Evolutionary conservation across 2,797 vertebrate genomes (phyloP).

Genomic region (Eulemur mongoz): DNA sequence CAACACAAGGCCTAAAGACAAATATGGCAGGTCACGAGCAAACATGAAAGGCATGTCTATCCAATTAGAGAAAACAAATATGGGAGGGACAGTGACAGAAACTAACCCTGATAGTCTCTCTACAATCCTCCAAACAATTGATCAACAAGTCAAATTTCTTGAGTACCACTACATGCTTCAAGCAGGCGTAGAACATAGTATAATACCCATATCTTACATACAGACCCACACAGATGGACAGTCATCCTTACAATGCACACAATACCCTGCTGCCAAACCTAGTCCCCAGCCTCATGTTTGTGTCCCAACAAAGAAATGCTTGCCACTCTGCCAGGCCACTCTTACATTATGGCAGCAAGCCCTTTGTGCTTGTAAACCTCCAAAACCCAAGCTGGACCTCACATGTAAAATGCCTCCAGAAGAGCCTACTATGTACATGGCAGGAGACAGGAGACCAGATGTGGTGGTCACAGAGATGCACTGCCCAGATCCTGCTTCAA

Average conservation of each 20-base stretch:
- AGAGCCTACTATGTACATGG: background rate
- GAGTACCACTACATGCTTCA: background rate
- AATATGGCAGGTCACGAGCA: background rate
- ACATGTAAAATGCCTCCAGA: background rate
- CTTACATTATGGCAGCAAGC: background rate
- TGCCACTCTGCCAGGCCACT: background rate
- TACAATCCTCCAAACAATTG: background rate
- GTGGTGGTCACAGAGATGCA: background rate
- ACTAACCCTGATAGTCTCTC: background rate
- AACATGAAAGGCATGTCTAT: background rate
- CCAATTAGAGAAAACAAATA: background rate
- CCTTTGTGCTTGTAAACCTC: background rate
- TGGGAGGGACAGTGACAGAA: background rate
- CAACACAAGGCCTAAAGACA: background rate
- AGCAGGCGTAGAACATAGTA: background rate
- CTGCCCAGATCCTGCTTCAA: background rate
- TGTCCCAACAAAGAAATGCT: background rate
- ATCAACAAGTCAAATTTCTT: conserved; percentile 15
- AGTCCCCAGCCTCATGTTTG: background rate
- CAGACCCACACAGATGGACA: background rate
- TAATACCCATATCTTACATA: background rate
- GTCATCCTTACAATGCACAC: background rate
- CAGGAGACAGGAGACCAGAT: background rate
- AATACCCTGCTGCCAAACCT: background rate
- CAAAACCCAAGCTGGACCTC: background rate